Evolutionary conservation across 2,113 vertebrate species (phyloP).

Genomic region (Brachypteracias leptosomus): DNA sequence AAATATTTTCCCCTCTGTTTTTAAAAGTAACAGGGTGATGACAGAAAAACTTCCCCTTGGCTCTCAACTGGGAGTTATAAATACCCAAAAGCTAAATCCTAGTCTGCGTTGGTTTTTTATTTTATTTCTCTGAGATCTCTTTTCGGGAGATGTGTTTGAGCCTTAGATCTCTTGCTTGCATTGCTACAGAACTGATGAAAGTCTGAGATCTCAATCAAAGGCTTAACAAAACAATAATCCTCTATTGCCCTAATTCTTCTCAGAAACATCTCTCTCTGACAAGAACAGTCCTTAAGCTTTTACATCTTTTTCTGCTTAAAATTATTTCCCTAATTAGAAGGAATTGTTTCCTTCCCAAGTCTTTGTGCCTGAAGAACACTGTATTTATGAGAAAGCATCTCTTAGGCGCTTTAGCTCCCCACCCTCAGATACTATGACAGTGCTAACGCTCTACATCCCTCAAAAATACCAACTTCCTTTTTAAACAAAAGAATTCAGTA

Average conservation of each 20-base stretch:
- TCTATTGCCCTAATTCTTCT: slow-evolving; percentile 74
- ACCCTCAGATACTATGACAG: neutral
- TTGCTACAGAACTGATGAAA: slow-evolving; percentile 62
- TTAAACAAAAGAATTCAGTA: neutral
- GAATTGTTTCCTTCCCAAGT: slow-evolving; percentile 52
- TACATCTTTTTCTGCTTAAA: slow-evolving; percentile 66
- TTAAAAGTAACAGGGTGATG: neutral
- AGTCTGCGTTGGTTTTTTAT: neutral
- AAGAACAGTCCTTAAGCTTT: slow-evolving; percentile 66
- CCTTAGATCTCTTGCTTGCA: slow-evolving; percentile 34
- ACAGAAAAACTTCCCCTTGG: neutral
- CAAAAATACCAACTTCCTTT: neutral
- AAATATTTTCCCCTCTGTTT: neutral
- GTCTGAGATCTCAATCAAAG: slow-evolving; percentile 74
- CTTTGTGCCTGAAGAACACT: slow-evolving; percentile 1
- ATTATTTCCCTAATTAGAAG: slow-evolving; percentile 74
- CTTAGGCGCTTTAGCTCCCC: neutral
- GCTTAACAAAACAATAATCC: slow-evolving; percentile 78
- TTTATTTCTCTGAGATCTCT: slow-evolving; percentile 14
- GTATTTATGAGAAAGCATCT: slow-evolving; percentile 21
- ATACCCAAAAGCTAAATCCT: neutral
- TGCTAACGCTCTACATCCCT: neutral
- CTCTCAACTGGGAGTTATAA: neutral
- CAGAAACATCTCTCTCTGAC: slow-evolving; percentile 60
- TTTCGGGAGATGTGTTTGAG: slow-evolving; percentile 19